Percentiles rank a stretch among this genome's conserved stretches.
Evolutionary conservation across 2,888 invertebrate species (phyloP).

Genomic region (Ptilodon capucinus): DNA sequence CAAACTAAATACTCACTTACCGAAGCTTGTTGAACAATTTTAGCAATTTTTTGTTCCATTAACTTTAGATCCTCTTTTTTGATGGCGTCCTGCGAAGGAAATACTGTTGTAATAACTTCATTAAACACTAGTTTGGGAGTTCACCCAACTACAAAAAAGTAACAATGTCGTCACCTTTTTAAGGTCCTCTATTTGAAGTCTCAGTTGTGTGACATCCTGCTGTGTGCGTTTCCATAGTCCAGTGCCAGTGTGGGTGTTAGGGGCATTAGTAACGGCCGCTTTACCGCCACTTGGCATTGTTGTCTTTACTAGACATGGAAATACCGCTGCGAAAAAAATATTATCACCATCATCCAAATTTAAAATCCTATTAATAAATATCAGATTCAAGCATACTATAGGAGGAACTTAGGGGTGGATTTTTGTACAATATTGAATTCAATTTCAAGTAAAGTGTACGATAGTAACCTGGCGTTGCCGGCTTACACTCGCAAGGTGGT

Average conservation of each 20-base stretch:
- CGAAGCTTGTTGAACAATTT: conserved; percentile 47
- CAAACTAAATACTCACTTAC: conserved; percentile 39
- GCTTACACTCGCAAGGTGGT: conserved; percentile 55
- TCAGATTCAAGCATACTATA: too few relatives aligned
- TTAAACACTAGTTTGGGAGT: neutral
- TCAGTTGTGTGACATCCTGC: conserved; percentile 54
- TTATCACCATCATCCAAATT: too few relatives aligned
- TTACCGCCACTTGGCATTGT: neutral
- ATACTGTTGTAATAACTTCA: neutral
- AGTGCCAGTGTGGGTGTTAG: neutral
- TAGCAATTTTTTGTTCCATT: conserved; percentile 62
- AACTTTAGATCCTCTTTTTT: conserved; percentile 59
- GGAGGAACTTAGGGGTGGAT: too few relatives aligned
- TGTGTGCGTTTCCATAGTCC: conserved; percentile 43
- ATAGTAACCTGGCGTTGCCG: conserved; percentile 7
- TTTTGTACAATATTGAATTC: too few relatives aligned
- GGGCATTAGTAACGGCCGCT: neutral
- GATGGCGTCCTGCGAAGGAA: conserved; percentile 46
- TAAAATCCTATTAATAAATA: too few relatives aligned
- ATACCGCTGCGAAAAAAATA: conserved; percentile 32
- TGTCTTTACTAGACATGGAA: conserved; percentile 41
- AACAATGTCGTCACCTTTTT: conserved; percentile 51
- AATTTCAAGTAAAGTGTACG: too few relatives aligned
- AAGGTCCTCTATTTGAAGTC: conserved; percentile 53
- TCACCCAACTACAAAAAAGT: neutral